A percentile compares a stretch with the other conserved stretches of the same genome.
These are phyloP conservation scores for Epiblema foenella DNA, from an alignment of 2,888 invertebrate species.

Conservation along the genomic window DNA sequence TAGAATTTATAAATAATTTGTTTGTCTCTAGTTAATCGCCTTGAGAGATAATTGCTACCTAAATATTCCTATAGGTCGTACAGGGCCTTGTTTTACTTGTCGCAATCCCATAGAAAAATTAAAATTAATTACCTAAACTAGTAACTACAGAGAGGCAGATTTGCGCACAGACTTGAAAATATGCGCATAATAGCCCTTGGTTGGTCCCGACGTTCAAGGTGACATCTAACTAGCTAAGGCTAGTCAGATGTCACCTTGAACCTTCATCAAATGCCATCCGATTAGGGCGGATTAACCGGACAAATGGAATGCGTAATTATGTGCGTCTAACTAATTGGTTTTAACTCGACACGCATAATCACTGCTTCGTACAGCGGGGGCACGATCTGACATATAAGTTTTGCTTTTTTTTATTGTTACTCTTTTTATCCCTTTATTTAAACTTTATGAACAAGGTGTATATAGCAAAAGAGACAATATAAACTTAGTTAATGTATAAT, in stretches of 20 bases:
- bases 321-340: constrained; percentile 55
- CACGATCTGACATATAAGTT: background rate
- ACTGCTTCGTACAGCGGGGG: constrained; percentile 18
- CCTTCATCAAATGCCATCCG: constrained; percentile 77
- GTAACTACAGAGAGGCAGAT: background rate
- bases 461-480: no score
- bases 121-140: background rate
- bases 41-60: no score
- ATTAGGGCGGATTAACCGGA: constrained; percentile 77
- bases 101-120: background rate
- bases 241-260: no score
- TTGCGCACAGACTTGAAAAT: constrained; percentile 1
- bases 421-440: background rate
- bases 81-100: no score
- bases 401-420: background rate
- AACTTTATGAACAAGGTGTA: no score
- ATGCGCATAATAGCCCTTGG: constrained; percentile 32
- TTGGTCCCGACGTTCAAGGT: constrained; percentile 37
- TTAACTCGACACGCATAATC: constrained; percentile 41
- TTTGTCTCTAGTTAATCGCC: no score
- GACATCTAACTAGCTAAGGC: constrained; percentile 36
- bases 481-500: no score
- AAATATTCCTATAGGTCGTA: no score
- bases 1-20: no score
- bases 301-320: constrained; percentile 84